A percentile compares a stretch with the other conserved stretches of the same genome.
Evolutionary conservation across 2,113 vertebrate species (phyloP).

Genomic region (Agelaius phoeniceus): DNA sequence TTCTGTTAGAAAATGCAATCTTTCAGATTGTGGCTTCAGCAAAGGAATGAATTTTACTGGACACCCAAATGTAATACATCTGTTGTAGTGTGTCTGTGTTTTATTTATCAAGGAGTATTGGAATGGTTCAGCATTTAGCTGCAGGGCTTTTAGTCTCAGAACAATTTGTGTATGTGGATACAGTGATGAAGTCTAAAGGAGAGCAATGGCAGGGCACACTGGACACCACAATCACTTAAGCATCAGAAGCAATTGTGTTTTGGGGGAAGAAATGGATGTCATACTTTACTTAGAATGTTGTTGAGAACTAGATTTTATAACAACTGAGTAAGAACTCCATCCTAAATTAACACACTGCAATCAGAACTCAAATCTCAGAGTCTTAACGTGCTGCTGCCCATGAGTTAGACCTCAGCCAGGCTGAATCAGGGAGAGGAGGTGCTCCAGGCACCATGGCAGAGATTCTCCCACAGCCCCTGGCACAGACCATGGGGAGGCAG

Average conservation of each 20-base stretch:
- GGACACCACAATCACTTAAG: no score
- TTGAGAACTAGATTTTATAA: not conserved
- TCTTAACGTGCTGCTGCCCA: not conserved
- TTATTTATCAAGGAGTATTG: not conserved
- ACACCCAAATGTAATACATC: not conserved
- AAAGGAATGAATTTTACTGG: not conserved
- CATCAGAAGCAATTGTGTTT: not conserved
- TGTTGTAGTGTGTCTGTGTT: not conserved
- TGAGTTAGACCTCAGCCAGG: not conserved
- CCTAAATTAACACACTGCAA: not conserved
- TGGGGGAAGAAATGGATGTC: rapidly evolving
- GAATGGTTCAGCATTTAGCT: not conserved
- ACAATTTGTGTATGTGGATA: not conserved
- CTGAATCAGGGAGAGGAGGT: not conserved
- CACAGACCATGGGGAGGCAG: not conserved
- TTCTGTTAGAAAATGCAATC: not conserved
- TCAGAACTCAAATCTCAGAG: not conserved
- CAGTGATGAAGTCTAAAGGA: not conserved
- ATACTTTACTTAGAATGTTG: not conserved
- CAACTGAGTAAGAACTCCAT: not conserved
- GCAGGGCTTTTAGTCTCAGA: not conserved
- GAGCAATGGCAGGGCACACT: not conserved
- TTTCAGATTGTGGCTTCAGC: not conserved
- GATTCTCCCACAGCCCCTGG: not conserved
- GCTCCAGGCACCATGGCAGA: rapidly evolving